Conservation (phyloP, 2,113 vertebrate genomes). For the Dicaeum eximium region DNA sequence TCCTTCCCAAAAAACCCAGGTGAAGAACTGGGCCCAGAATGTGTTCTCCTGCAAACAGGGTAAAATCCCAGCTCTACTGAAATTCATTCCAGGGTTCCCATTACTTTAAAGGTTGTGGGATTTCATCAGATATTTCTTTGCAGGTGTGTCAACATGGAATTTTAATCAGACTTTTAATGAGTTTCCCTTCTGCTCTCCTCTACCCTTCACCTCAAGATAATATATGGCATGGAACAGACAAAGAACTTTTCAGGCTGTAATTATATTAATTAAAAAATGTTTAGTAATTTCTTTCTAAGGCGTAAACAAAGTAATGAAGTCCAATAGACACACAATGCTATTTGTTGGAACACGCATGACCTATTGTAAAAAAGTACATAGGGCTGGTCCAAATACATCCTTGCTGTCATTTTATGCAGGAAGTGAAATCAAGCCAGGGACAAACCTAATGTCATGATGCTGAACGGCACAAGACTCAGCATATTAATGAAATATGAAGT, state of each 20-base stretch:
- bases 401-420: conserved; percentile 54
- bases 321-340: conserved; percentile 36
- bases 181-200: conserved; percentile 46
- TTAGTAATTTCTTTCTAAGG: conserved; percentile 54
- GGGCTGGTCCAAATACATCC: conserved; percentile 56
- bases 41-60: neutral
- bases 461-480: neutral
- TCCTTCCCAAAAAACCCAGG: neutral
- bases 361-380: conserved; percentile 55
- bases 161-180: conserved; percentile 52
- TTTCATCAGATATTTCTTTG: neutral
- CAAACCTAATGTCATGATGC: conserved; percentile 27
- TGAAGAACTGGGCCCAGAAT: neutral
- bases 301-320: conserved; percentile 36
- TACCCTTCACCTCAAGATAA: conserved; percentile 42
- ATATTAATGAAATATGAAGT: neutral
- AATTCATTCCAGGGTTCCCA: neutral
- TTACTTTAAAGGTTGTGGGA: neutral
- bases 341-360: conserved; percentile 33
- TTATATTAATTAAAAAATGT: conserved; percentile 38
- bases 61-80: neutral
- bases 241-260: conserved; percentile 31
- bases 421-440: conserved; percentile 58
- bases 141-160: conserved; percentile 42
- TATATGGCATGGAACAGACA: conserved; percentile 18